These are phyloP conservation scores for Dallia pectoralis DNA, from an alignment of 2,797 vertebrate genomes.

Conservation along the genomic window DNA sequence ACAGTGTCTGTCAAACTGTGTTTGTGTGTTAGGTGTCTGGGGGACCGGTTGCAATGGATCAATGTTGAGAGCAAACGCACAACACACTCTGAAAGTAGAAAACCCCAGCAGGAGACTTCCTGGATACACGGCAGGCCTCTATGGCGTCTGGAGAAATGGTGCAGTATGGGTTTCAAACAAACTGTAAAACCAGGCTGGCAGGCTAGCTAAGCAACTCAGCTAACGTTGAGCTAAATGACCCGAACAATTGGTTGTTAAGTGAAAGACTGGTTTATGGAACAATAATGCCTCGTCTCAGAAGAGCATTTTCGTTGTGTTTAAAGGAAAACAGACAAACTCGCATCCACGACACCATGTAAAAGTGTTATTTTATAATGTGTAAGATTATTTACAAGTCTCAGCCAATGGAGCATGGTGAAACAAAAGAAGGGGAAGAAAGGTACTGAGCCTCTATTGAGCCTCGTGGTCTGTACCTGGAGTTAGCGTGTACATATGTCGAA, in stretches of 20 bases:
- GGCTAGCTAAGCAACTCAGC: no score
- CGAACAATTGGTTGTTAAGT: not conserved
- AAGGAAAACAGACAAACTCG: not conserved
- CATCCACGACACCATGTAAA: not conserved
- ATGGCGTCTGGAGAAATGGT: no score
- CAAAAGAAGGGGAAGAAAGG: not conserved
- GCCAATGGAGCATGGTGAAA: not conserved
- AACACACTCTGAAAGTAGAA: not conserved
- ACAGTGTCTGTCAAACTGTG: not conserved
- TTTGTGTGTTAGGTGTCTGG: not conserved
- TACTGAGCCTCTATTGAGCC: not conserved
- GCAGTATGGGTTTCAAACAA: no score
- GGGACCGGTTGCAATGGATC: not conserved
- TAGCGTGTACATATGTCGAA: no score
- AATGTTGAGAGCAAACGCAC: not conserved
- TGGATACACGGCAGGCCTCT: no score
- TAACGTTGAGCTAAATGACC: not conserved
- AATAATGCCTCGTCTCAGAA: not conserved
- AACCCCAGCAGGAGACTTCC: no score
- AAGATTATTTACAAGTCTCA: not conserved
- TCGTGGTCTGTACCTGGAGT: no score
- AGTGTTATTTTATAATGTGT: not conserved
- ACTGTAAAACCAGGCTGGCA: no score
- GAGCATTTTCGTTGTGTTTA: not conserved
- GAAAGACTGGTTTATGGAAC: not conserved